These are phyloP conservation scores for Chlamydotis undulata DNA, from an alignment of 2,113 vertebrate species.

Conservation along the genomic window DNA sequence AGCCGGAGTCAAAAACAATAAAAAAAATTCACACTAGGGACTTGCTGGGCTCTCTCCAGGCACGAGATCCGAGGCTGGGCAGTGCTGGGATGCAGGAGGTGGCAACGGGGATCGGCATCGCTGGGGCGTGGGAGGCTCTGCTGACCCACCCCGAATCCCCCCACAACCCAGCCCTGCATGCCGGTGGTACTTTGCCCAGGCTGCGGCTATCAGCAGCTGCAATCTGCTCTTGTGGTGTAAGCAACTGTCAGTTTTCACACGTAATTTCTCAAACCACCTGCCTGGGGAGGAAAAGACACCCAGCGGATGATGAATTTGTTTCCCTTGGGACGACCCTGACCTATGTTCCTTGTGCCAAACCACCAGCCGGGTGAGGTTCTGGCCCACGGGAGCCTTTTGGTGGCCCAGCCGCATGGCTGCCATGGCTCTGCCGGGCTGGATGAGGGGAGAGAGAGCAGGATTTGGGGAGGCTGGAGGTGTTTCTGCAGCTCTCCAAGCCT, in stretches of 20 bases:
- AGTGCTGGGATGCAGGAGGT: rapidly evolving
- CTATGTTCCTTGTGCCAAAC: not conserved
- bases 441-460: rapidly evolving
- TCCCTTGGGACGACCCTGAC: not conserved
- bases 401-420: rapidly evolving
- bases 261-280: not conserved
- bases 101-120: rapidly evolving
- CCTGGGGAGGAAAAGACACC: not conserved
- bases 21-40: not conserved
- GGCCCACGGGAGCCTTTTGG: not conserved
- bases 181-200: not conserved
- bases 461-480: rapidly evolving
- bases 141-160: rapidly evolving
- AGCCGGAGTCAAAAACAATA: not conserved
- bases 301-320: not conserved
- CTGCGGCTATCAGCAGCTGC: not conserved
- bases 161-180: rapidly evolving
- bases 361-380: rapidly evolving
- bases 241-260: not conserved
- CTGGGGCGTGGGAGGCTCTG: not conserved
- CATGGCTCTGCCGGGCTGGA: not conserved
- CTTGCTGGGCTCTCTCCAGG: not conserved
- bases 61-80: not conserved
- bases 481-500: not conserved
- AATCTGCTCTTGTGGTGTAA: not conserved